Conservation (phyloP, 2,113 vertebrate genomes). For the Tichodroma muraria region DNA sequence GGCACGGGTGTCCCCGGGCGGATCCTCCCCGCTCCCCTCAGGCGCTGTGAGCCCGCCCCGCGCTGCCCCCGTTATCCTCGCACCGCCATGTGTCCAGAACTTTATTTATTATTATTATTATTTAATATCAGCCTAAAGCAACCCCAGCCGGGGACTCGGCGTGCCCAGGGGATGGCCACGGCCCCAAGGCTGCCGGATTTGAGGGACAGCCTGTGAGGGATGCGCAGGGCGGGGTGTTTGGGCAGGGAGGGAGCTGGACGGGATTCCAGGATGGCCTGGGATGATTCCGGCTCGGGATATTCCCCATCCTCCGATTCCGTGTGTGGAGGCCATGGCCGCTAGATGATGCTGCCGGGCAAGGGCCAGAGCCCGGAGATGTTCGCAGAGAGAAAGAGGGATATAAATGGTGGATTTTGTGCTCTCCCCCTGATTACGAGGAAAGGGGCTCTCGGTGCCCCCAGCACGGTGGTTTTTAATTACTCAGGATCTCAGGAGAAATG, state of each 20-base stretch:
- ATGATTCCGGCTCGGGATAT: background rate
- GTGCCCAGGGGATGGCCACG: background rate
- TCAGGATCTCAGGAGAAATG: accelerated
- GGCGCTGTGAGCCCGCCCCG: background rate
- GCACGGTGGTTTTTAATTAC: accelerated
- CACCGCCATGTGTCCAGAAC: background rate
- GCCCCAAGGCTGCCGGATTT: background rate
- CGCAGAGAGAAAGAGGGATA: no score
- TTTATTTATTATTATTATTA: background rate
- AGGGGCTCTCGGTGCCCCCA: background rate
- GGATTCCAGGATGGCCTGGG: background rate
- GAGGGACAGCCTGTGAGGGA: accelerated
- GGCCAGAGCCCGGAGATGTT: accelerated
- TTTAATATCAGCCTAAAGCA: background rate
- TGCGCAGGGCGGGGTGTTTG: accelerated
- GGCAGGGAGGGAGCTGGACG: no score
- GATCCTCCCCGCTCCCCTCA: background rate
- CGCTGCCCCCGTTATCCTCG: background rate
- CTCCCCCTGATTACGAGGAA: accelerated
- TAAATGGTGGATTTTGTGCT: background rate
- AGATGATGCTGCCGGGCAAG: background rate
- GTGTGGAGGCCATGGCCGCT: background rate
- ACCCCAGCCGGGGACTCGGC: no score
- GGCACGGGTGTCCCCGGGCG: accelerated
- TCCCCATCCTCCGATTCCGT: accelerated